These are phyloP conservation scores for Cynopterus sphinx DNA, from an alignment of 2,797 vertebrate species.

Conservation along the genomic window DNA sequence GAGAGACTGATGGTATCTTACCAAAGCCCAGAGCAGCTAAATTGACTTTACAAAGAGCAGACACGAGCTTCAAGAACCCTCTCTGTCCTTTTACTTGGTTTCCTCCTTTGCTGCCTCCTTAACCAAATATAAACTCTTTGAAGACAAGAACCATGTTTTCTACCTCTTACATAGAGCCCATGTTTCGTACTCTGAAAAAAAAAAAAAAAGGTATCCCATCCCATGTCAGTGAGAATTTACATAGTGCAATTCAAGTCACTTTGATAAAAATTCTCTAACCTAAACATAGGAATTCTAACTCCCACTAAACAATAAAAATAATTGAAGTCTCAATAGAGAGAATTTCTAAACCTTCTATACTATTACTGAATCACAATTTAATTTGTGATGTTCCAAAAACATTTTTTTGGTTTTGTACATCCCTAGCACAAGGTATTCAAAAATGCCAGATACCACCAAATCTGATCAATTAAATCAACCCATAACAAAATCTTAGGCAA, in stretches of 20 bases:
- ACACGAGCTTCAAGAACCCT: not conserved
- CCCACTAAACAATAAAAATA: conserved; percentile 30
- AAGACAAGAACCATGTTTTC: conserved; percentile 24
- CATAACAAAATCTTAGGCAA: conserved; percentile 39
- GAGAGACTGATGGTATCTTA: not conserved
- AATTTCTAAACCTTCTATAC: not conserved
- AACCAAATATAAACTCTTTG: conserved; percentile 29
- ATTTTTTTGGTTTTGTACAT: conserved; percentile 53
- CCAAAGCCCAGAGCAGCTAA: not conserved
- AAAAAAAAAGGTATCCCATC: not conserved
- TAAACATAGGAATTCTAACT: conserved; percentile 11
- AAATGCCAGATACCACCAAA: conserved; percentile 48
- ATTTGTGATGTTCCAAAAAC: conserved; percentile 4
- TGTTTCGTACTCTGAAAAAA: not conserved
- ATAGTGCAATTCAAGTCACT: not conserved
- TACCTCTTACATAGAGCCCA: conserved; percentile 31
- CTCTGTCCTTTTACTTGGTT: not conserved
- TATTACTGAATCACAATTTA: conserved; percentile 34
- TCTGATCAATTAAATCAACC: conserved; percentile 59
- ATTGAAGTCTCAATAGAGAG: conserved; percentile 4
- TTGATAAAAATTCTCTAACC: conserved; percentile 31
- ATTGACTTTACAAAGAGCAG: conserved; percentile 39
- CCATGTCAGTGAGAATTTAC: not conserved
- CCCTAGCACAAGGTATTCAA: conserved; percentile 51
- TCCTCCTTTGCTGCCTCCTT: not conserved